phyloP scores from a whole-genome alignment of 1,140 invertebrate species.

The Drosophila willistoni region DNA sequence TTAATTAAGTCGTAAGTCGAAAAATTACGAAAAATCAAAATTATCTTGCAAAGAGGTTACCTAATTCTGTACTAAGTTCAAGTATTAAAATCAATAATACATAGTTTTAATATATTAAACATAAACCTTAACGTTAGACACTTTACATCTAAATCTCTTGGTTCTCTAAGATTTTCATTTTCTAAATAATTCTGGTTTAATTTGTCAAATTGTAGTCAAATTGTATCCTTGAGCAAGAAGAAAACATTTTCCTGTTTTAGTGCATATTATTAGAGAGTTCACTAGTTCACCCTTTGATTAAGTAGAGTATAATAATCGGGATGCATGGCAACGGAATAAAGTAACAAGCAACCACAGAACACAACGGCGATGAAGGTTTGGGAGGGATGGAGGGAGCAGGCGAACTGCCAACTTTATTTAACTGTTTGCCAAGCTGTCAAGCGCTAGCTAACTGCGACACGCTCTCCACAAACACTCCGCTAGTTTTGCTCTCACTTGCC shows the following conservation, averaged over 20 bases:
- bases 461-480: slow-evolving; percentile 24
- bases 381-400: slow-evolving; percentile 10
- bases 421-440: slow-evolving; percentile 80
- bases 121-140: no score
- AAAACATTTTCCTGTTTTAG: neutral
- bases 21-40: no score
- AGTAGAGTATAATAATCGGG: slow-evolving; percentile 51
- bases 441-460: slow-evolving; percentile 72
- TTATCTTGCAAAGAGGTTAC: no score
- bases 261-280: neutral
- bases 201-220: no score
- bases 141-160: no score
- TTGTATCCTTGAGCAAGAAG: no score
- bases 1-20: no score
- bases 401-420: slow-evolving; percentile 74
- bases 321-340: slow-evolving; percentile 7
- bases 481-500: slow-evolving; percentile 27
- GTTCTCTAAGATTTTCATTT: neutral
- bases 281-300: neutral
- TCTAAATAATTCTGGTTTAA: neutral
- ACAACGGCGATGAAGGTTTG: slow-evolving; percentile 10
- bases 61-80: no score
- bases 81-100: no score
- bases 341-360: neutral
- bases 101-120: no score